Evolutionary conservation across 2,113 vertebrate genomes (phyloP).

Genomic region (Plotosus lineatus): DNA sequence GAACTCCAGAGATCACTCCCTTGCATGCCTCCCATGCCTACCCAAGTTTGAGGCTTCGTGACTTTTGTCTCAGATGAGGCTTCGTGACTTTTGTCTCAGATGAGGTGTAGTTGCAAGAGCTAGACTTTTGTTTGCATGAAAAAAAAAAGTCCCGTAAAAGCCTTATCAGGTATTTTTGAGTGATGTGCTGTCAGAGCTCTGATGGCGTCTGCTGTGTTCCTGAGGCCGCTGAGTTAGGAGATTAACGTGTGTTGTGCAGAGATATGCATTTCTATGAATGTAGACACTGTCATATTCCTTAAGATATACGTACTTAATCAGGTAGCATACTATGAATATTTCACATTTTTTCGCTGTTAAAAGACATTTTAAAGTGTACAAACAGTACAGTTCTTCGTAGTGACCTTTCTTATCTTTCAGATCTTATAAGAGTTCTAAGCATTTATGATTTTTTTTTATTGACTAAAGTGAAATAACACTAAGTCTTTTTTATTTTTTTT

Average conservation of each 20-base stretch:
- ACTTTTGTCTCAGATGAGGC: conserved; percentile 45
- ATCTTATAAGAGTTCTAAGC: not conserved
- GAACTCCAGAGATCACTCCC: conserved; percentile 70
- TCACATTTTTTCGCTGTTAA: not conserved
- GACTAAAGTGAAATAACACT: not conserved
- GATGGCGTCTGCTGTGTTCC: not conserved
- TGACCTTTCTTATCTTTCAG: not conserved
- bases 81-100: conserved; percentile 41
- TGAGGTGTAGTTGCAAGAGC: not conserved
- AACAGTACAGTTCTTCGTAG: not conserved
- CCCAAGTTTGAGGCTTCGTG: conserved; percentile 37
- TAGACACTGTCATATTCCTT: not conserved
- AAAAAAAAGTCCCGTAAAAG: conserved; percentile 8
- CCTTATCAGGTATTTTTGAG: conserved; percentile 35
- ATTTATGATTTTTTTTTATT: not conserved
- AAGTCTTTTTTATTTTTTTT: not conserved
- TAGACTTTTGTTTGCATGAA: conserved; percentile 17
- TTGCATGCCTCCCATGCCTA: conserved; percentile 59
- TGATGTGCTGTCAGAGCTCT: conserved; percentile 14
- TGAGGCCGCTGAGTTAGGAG: conserved; percentile 28
- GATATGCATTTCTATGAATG: not conserved
- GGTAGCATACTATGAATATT: not conserved
- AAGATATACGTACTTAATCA: not conserved
- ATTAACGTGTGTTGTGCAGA: not conserved
- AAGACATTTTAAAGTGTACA: not conserved